Conservation (phyloP, 2,113 vertebrate genomes). For the Takifugu bimaculatus region DNA sequence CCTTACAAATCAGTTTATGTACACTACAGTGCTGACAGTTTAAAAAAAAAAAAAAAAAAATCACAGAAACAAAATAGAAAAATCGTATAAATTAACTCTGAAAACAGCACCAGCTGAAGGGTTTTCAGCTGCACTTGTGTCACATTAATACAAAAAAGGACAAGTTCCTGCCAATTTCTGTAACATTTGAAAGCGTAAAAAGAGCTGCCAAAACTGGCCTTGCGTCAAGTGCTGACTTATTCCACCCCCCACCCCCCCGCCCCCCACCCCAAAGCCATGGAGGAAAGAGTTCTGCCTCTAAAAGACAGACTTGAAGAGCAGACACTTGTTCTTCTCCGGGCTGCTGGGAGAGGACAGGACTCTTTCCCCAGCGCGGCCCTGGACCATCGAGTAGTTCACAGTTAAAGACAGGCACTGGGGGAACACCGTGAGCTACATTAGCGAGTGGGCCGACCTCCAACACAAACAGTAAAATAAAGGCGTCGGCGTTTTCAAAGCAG, state of each 20-base stretch:
- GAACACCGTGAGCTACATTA: slow-evolving; percentile 92
- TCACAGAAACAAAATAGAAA: slow-evolving; percentile 53
- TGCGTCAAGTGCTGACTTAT: slow-evolving; percentile 82
- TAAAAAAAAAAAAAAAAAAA: slow-evolving; percentile 75
- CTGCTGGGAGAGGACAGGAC: slow-evolving; percentile 20
- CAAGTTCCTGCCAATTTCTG: slow-evolving; percentile 85
- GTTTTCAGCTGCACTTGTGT: slow-evolving; percentile 65
- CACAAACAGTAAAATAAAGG: slow-evolving; percentile 25
- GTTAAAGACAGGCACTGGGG: slow-evolving; percentile 98
- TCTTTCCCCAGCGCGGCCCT: slow-evolving; percentile 23
- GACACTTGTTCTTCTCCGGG: slow-evolving; percentile 13
- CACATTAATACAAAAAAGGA: slow-evolving; percentile 91
- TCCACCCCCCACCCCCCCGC: slow-evolving; percentile 14
- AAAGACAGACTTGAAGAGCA: slow-evolving; percentile 6
- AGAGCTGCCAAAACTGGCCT: slow-evolving; percentile 84
- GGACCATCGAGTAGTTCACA: slow-evolving; percentile 79
- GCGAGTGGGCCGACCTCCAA: slow-evolving; percentile 48
- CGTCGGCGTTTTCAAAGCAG: slow-evolving; percentile 7
- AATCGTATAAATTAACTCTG: slow-evolving; percentile 91
- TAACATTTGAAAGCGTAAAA: slow-evolving; percentile 81
- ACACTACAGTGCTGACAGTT: slow-evolving; percentile 98
- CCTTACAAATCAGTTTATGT: slow-evolving; percentile 88
- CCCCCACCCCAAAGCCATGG: slow-evolving; percentile 29
- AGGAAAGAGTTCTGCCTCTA: slow-evolving; percentile 22
- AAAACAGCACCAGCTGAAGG: slow-evolving; percentile 78